Conservation (phyloP, 1,140 invertebrate genomes). For the Atopsyche davidsoni region DNA sequence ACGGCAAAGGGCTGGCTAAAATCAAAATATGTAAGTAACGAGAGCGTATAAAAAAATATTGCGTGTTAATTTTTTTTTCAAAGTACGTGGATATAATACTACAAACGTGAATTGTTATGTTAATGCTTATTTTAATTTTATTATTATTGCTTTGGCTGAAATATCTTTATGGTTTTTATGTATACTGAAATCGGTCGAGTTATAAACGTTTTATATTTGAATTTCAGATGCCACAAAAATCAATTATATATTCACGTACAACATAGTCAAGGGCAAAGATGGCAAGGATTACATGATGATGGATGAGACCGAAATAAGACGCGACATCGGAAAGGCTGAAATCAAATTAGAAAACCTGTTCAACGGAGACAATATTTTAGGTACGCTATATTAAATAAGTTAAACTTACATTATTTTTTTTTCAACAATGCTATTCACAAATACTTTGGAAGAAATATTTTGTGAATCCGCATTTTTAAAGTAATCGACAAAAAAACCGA, state of each 20-base stretch:
- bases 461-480: background rate
- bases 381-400: conserved; percentile 22
- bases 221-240: conserved; percentile 25
- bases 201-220: too few relatives aligned
- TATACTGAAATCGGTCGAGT: too few relatives aligned
- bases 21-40: conserved; percentile 31
- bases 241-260: conserved; percentile 23
- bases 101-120: too few relatives aligned
- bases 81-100: too few relatives aligned
- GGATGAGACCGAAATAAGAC: conserved; percentile 11
- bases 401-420: background rate
- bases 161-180: background rate
- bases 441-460: background rate
- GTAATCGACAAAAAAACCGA: background rate
- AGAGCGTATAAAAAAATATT: background rate
- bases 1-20: conserved; percentile 27
- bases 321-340: conserved; percentile 28
- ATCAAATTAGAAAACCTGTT: conserved; percentile 34
- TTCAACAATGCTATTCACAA: conserved; percentile 1
- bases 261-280: conserved; percentile 23
- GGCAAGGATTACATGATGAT: conserved; percentile 28
- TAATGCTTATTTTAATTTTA: background rate
- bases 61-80: too few relatives aligned
- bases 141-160: background rate
- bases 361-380: conserved; percentile 33